Evolutionary conservation across 2,797 vertebrate species (phyloP).

Genomic region (Cryptoprocta ferox): DNA sequence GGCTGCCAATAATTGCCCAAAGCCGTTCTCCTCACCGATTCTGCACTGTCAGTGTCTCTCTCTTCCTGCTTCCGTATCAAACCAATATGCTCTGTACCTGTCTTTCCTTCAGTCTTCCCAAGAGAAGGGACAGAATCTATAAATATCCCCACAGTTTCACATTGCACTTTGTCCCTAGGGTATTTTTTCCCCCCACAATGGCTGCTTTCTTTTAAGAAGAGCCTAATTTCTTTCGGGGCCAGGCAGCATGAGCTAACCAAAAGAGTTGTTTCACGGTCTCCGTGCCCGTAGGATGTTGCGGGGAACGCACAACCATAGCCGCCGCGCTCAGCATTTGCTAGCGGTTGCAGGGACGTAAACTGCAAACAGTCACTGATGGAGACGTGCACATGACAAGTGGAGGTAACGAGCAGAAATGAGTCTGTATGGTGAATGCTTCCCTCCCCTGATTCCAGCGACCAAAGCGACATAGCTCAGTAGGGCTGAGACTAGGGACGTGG

Average conservation of each 20-base stretch:
- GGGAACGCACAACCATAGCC: fast-evolving
- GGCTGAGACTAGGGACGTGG: background rate
- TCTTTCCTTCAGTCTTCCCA: background rate
- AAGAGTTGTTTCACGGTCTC: fast-evolving
- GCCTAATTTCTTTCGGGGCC: background rate
- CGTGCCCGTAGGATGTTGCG: fast-evolving
- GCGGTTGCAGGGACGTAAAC: fast-evolving
- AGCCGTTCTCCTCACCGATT: fast-evolving
- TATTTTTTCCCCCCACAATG: fast-evolving
- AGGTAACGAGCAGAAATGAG: fast-evolving
- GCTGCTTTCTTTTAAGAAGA: background rate
- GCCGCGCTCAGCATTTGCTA: fast-evolving
- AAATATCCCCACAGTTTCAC: background rate
- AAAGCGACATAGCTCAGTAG: background rate
- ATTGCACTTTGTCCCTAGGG: too few relatives aligned
- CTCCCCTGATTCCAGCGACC: background rate
- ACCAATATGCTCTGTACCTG: background rate
- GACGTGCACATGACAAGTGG: background rate
- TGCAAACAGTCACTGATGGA: fast-evolving
- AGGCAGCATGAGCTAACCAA: too few relatives aligned
- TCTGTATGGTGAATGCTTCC: background rate
- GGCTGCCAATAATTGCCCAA: fast-evolving
- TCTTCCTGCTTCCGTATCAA: too few relatives aligned
- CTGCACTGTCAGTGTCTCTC: fast-evolving
- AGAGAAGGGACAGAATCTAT: background rate